Base-by-base conservation (phyloP, 2,888 invertebrate genomes). In the Chymomyza caudatula region DNA sequence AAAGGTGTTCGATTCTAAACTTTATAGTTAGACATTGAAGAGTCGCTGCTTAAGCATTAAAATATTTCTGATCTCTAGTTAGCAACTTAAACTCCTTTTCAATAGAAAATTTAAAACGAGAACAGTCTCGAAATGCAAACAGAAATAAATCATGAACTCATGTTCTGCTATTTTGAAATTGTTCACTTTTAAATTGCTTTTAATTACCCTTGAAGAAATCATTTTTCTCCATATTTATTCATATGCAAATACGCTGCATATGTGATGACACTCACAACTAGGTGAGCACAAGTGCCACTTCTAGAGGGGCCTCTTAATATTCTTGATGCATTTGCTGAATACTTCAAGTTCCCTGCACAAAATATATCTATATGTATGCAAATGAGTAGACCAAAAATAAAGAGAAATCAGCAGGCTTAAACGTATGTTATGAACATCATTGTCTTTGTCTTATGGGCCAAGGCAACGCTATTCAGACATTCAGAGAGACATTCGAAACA, bases 331-430 rank as follows among this genome's bases (percentile, higher is more conserved):
- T 53, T 42, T 60, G 53, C 23, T 53, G 60, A 52, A 60, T 60
- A 43, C 53, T 22, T 56, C 11, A 56, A 56, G 56, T 17, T 20
- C 23, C 44, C 23, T 20, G 43, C 13, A n/a, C n/a, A n/a, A n/a
- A n/a, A n/a, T n/a, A 65, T 65, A 60, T 71, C 71, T 72, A 82
- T 68, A 37, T 69, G 83, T 72, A 79, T 85, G 85, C 79, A 82
- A 79, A 85, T 79, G 79, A 76, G 69, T 68, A 64, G 69, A 54
- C 43, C 59, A 77, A 63, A 57, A 51, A 60, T 55, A 25, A 53
- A 47, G 52, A 20, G 47, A 70, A 57, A 69, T 53, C 29, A 37
- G 29, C 29, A 8, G n/a, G n/a, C n/a, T n/a, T n/a, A n/a, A n/a
- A 37, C 29, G 25, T 25, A 5, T 25, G 25, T 25, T 25, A 25